Evolutionary conservation across 2,113 vertebrate genomes (phyloP).

Genomic region (Nothocercus julius): DNA sequence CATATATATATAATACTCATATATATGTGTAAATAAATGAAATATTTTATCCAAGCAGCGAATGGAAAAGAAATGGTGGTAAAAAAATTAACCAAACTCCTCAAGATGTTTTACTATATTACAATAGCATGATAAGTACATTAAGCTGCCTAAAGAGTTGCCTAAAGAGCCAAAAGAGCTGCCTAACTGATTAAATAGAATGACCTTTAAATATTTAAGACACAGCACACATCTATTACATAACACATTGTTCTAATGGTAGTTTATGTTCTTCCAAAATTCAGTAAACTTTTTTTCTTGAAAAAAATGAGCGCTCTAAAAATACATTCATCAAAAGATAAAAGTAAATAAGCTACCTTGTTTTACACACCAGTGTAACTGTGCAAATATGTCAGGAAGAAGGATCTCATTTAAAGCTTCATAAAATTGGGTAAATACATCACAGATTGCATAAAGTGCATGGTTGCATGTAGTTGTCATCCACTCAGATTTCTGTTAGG

Average conservation of each 20-base stretch:
- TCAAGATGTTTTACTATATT: background rate
- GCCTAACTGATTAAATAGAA: background rate
- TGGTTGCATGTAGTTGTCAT: conserved; percentile 99
- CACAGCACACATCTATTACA: background rate
- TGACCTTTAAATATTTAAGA: background rate
- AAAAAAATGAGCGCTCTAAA: background rate
- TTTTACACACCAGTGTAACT: conserved; percentile 97
- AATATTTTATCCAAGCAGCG: background rate
- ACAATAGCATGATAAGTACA: background rate
- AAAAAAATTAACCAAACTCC: background rate
- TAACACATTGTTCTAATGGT: background rate
- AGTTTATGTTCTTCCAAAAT: background rate
- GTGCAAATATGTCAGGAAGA: conserved; percentile 91
- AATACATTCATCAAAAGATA: background rate
- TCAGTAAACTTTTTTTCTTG: background rate
- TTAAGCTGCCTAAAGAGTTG: background rate
- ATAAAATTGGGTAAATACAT: conserved; percentile 97
- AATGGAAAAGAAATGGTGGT: background rate
- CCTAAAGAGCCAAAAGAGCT: background rate
- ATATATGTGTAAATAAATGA: background rate
- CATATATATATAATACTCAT: fast-evolving
- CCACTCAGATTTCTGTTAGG: conserved; percentile 93
- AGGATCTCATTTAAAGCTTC: conserved; percentile 93
- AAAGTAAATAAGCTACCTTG: conserved; percentile 85
- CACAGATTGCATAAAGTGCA: conserved; percentile 95